These are phyloP conservation scores for Peromyscus maniculatus DNA, from an alignment of 2,113 vertebrate species.

Conservation along the genomic window DNA sequence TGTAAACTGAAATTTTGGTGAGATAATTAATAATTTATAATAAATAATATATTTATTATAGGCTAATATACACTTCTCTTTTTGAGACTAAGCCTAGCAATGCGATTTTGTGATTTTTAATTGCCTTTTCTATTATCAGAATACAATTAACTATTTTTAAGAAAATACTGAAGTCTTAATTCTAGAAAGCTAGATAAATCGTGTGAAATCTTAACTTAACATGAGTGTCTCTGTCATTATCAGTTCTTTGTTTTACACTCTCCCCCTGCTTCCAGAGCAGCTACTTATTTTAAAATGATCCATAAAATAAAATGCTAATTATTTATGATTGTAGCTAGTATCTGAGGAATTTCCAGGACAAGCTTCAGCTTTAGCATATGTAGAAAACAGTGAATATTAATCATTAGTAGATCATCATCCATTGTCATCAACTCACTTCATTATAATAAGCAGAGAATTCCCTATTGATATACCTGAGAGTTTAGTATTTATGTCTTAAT, in stretches of 20 bases:
- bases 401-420: background rate
- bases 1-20: background rate
- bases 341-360: background rate
- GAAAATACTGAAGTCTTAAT: background rate
- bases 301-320: background rate
- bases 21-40: background rate
- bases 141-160: background rate
- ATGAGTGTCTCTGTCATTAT: background rate
- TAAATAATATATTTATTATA: background rate
- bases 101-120: background rate
- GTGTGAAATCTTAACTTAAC: background rate
- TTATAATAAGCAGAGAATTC: background rate
- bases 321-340: background rate
- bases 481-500: constrained; percentile 26
- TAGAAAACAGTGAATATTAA: background rate
- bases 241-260: background rate
- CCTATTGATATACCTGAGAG: background rate
- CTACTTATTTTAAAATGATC: background rate
- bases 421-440: background rate
- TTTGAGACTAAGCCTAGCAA: background rate
- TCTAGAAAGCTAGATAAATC: background rate
- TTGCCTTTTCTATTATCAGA: background rate
- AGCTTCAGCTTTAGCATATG: background rate
- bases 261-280: background rate
- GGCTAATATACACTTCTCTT: background rate